A percentile compares a stretch with the other conserved stretches of the same genome.
Conservation (phyloP, 2,888 invertebrate species). For the Cabera pusaria region DNA sequence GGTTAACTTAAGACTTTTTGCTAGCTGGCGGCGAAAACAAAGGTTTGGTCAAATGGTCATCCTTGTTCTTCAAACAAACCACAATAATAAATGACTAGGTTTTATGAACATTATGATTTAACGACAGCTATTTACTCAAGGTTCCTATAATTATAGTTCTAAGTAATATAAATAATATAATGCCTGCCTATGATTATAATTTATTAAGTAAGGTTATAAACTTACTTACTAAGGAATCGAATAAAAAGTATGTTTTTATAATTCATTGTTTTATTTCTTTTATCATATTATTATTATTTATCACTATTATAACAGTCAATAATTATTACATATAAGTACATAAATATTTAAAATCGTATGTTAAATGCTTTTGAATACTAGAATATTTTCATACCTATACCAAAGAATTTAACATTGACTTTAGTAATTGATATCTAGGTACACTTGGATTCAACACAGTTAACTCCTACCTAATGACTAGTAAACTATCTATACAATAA, state of each 20-base stretch:
- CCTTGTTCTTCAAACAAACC: constrained; percentile 56
- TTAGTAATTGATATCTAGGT: constrained; percentile 19
- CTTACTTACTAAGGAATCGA: too few species aligned
- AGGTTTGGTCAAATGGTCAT: constrained; percentile 33
- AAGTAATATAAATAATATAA: constrained; percentile 1
- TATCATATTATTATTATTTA: constrained; percentile 46
- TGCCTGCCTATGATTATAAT: background rate
- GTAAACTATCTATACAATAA: constrained; percentile 74
- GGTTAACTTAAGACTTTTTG: constrained; percentile 41
- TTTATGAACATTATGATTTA: constrained; percentile 39
- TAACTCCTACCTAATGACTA: constrained; percentile 77
- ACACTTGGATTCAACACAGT: constrained; percentile 47
- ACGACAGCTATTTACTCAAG: constrained; percentile 34
- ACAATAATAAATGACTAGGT: constrained; percentile 41
- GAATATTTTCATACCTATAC: too few species aligned
- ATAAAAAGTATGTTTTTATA: constrained; percentile 7
- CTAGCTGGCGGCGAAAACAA: constrained; percentile 57
- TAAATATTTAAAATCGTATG: constrained; percentile 42
- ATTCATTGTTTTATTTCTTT: constrained; percentile 57
- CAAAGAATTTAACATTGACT: constrained; percentile 4
- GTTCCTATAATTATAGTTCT: constrained; percentile 9
- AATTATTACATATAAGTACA: constrained; percentile 50
- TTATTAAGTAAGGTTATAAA: background rate
- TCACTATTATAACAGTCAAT: constrained; percentile 58
- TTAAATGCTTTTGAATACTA: constrained; percentile 16